Percentiles rank a stretch among this genome's conserved stretches.
phyloP scores from a whole-genome alignment of 2,113 vertebrate species.

The Redunca redunca region DNA sequence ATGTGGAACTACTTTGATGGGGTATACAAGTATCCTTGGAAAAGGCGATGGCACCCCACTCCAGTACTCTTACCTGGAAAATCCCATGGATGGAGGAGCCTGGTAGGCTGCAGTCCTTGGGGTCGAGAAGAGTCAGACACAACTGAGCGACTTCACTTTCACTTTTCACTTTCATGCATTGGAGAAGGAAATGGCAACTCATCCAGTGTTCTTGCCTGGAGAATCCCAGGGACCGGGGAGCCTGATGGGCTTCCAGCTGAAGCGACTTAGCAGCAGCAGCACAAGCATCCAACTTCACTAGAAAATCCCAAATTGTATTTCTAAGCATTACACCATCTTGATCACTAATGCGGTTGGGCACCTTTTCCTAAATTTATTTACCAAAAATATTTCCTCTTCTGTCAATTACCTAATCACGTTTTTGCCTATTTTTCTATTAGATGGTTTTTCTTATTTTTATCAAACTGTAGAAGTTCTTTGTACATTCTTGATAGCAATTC shows the following conservation, averaged over 20 bases:
- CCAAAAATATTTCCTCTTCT: neutral
- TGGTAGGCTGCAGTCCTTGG: too few species aligned
- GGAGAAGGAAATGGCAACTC: too few species aligned
- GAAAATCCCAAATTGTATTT: neutral
- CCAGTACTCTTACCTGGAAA: too few species aligned
- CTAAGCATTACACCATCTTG: neutral
- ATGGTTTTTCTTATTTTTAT: neutral
- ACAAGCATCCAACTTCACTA: neutral
- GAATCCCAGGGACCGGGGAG: too few species aligned
- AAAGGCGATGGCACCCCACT: too few species aligned
- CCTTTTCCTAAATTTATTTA: neutral
- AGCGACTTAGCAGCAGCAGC: too few species aligned
- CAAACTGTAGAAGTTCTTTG: neutral
- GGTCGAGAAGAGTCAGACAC: too few species aligned
- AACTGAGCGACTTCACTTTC: too few species aligned
- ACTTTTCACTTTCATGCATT: too few species aligned
- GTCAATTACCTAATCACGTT: neutral
- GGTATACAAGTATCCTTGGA: neutral
- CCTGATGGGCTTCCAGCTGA: too few species aligned
- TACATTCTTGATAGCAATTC: neutral
- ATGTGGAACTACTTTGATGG: neutral
- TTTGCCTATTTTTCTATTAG: neutral
- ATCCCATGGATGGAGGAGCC: too few species aligned
- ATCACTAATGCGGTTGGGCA: neutral
- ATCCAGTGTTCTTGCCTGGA: too few species aligned